Evolutionary conservation across 1,140 invertebrate species (phyloP), one percentile per base, ranked within the genome.

Genomic region (Aphelinus atriplicis): DNA sequence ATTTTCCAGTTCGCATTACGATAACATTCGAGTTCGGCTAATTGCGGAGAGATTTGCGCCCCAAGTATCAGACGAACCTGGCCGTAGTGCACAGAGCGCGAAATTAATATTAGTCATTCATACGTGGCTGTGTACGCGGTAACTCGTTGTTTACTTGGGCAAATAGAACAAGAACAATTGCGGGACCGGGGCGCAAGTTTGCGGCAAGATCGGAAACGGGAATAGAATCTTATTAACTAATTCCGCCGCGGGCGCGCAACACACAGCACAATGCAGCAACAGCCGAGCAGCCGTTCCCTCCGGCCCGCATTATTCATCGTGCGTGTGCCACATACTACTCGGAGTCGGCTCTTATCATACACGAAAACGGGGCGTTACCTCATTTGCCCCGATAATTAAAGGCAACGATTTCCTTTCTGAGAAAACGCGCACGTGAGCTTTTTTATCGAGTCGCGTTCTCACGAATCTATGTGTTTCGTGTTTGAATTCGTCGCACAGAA

Each of bases 151-250:
- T 65, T 57, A 72, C 1, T 7, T 47, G 9, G 45, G 46, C 47
- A 65, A 72, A 72, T 65, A 64, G 45, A 64, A 64, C 45, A 47
- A 58, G 53, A 42, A 65, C 62, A 65, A 64, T 68, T 68, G 47
- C 7, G n/a, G 45, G 4, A 46, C 4, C 51, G 51, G 51, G 51
- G 51, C 45, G 42, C 64, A 61, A 73, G 64, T 67, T 73, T 73
- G 26, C 42, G 50, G 56, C 10, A 53, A 61, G 71, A 73, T 73
- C 64, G 56, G 71, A 63, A 73, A 67, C 68, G 7, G 63, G 56
- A 66, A 73, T 73, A 67, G 64, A 73, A 73, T 73, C 71, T 73
- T 73, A 67, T 67, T 73, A 73, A 10, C 62, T 65, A 65, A 65
- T 65, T 72, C 62, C 7, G 47, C 43, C 46, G 60, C 2, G 46